Conservation (phyloP, 1,140 invertebrate species). For the Macrobrachium rosenbergii region DNA sequence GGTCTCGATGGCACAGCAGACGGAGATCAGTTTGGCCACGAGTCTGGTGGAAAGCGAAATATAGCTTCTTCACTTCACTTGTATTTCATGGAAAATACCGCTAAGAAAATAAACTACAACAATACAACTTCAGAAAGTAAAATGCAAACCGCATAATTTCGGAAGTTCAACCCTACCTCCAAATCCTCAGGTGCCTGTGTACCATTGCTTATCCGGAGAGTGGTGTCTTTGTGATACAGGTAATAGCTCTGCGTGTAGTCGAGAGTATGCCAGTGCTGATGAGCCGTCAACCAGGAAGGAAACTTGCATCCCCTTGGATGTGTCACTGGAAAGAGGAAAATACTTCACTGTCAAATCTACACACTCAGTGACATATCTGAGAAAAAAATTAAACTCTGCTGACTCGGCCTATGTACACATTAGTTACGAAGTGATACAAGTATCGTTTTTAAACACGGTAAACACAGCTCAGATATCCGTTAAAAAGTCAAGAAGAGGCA, state of each 20-base stretch:
- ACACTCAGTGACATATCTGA: too few relatives aligned
- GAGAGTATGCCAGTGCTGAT: constrained; percentile 84
- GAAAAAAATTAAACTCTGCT: too few relatives aligned
- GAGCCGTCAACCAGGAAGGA: constrained; percentile 82
- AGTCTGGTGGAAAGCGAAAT: constrained; percentile 29
- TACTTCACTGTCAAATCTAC: background rate
- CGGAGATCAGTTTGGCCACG: constrained; percentile 65
- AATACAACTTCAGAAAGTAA: too few relatives aligned
- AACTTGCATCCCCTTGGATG: constrained; percentile 75
- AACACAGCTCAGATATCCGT: too few relatives aligned
- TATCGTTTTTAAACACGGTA: too few relatives aligned
- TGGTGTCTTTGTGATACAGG: constrained; percentile 61
- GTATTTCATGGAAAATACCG: too few relatives aligned
- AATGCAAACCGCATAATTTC: too few relatives aligned
- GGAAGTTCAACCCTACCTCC: constrained; percentile 42
- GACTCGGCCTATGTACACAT: too few relatives aligned
- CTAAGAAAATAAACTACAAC: too few relatives aligned
- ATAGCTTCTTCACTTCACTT: too few relatives aligned
- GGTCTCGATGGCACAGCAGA: constrained; percentile 60
- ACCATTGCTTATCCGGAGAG: constrained; percentile 61
- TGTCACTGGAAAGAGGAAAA: constrained; percentile 25
- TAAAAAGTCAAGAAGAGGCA: too few relatives aligned
- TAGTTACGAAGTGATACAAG: too few relatives aligned
- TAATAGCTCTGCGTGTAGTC: constrained; percentile 80
- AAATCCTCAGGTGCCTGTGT: constrained; percentile 56